Evolutionary conservation across 2,113 vertebrate genomes (phyloP).

Genomic region (Cyanoramphus novaezelandiae): DNA sequence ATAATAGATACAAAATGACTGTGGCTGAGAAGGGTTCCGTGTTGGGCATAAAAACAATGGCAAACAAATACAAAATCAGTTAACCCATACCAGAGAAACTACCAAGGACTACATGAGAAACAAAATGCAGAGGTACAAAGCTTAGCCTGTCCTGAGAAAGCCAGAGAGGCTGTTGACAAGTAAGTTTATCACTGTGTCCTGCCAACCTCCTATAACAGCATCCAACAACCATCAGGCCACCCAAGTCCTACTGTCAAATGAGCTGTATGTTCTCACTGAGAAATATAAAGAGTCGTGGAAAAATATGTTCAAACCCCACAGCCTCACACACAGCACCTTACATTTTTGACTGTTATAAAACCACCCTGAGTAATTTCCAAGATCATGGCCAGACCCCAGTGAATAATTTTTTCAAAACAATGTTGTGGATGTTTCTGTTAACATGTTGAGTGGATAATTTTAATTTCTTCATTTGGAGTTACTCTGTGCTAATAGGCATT

Average conservation of each 20-base stretch:
- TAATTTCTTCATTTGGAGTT: background rate
- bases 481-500: background rate
- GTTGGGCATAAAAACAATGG: background rate
- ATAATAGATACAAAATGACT: constrained; percentile 2
- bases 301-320: constrained; percentile 30
- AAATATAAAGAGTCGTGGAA: constrained; percentile 27
- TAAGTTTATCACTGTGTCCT: constrained; percentile 44
- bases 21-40: background rate
- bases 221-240: constrained; percentile 52
- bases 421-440: constrained; percentile 31
- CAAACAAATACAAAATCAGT: constrained; percentile 18
- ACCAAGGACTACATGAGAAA: background rate
- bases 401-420: constrained; percentile 41
- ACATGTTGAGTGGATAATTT: background rate
- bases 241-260: constrained; percentile 50
- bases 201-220: constrained; percentile 48
- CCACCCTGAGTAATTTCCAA: constrained; percentile 46
- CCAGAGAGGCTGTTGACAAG: constrained; percentile 57
- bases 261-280: constrained; percentile 18
- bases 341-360: constrained; percentile 26
- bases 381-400: constrained; percentile 28
- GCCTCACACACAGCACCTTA: constrained; percentile 54
- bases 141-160: constrained; percentile 21
- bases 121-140: constrained; percentile 27
- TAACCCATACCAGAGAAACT: background rate